Percentiles rank a stretch among this genome's conserved stretches.
Conservation (phyloP, 2,888 invertebrate species). For the Lasiommata megera region DNA sequence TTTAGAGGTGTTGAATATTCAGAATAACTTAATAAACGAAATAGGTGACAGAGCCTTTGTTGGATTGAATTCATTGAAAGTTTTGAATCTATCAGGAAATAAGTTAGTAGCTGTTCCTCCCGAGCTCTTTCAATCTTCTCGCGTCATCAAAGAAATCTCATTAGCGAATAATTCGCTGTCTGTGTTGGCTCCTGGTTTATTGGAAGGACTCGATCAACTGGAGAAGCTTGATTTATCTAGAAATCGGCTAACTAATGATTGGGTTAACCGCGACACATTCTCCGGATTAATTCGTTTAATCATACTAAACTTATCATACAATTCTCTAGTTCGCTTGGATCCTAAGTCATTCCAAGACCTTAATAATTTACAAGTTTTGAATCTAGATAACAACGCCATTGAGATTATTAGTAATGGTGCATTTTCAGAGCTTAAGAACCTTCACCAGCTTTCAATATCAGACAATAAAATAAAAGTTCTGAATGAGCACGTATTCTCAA, state of each 20-base stretch:
- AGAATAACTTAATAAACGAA: slow-evolving; percentile 88
- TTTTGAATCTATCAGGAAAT: slow-evolving; percentile 90
- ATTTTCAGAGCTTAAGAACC: slow-evolving; percentile 87
- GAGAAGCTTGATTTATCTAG: slow-evolving; percentile 87
- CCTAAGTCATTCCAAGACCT: slow-evolving; percentile 87
- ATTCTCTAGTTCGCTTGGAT: slow-evolving; percentile 86
- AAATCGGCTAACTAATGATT: slow-evolving; percentile 87
- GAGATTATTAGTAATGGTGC: slow-evolving; percentile 86
- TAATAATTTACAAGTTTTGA: slow-evolving; percentile 87
- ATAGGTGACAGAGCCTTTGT: slow-evolving; percentile 88
- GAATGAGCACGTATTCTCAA: slow-evolving; percentile 86
- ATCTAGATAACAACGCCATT: slow-evolving; percentile 87
- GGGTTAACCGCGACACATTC: slow-evolving; percentile 90
- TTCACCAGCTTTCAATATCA: slow-evolving; percentile 87
- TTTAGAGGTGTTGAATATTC: slow-evolving; percentile 85
- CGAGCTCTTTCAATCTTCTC: slow-evolving; percentile 87
- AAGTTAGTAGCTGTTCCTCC: slow-evolving; percentile 89
- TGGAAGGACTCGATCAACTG: slow-evolving; percentile 87
- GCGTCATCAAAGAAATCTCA: slow-evolving; percentile 86
- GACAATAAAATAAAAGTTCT: slow-evolving; percentile 85
- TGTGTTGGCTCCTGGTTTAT: slow-evolving; percentile 87
- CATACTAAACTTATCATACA: slow-evolving; percentile 87
- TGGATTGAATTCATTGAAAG: slow-evolving; percentile 85
- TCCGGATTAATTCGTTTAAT: slow-evolving; percentile 86
- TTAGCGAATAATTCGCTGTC: slow-evolving; percentile 90